Evolutionary conservation across 1,140 invertebrate species (phyloP).

Genomic region (Macrostomum lignano): DNA sequence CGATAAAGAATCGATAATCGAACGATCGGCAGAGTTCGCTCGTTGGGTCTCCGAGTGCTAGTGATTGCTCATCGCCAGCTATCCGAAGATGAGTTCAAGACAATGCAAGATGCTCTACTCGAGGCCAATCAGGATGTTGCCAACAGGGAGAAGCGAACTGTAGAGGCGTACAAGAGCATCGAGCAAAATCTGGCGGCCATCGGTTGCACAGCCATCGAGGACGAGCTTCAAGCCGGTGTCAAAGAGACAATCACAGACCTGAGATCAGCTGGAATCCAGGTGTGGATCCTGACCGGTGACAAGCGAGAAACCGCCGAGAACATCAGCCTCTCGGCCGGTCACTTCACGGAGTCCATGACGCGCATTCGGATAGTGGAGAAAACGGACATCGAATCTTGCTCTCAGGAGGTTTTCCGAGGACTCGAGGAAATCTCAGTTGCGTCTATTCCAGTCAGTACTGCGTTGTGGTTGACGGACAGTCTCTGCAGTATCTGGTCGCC

Average conservation of each 20-base stretch:
- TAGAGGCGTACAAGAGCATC: slow-evolving; percentile 28
- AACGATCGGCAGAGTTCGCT: slow-evolving; percentile 3
- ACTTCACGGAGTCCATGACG: slow-evolving; percentile 26
- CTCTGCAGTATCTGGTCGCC: background rate
- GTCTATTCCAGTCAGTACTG: slow-evolving; percentile 23
- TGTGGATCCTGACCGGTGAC: slow-evolving; percentile 28
- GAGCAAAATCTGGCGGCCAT: slow-evolving; percentile 38
- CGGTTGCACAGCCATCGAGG: slow-evolving; percentile 53
- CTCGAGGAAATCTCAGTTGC: background rate
- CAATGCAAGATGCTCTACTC: slow-evolving; percentile 15
- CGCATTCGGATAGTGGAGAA: background rate
- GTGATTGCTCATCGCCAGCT: slow-evolving; percentile 30
- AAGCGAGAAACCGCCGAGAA: slow-evolving; percentile 76
- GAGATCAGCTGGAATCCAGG: slow-evolving; percentile 38
- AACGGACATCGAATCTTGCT: background rate
- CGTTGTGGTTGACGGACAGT: slow-evolving; percentile 2
- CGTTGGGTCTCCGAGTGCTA: slow-evolving; percentile 33
- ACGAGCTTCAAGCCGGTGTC: slow-evolving; percentile 49
- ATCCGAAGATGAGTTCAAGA: slow-evolving; percentile 15
- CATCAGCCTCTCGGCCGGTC: slow-evolving; percentile 83
- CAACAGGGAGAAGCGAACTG: slow-evolving; percentile 21
- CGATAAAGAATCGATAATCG: slow-evolving; percentile 31
- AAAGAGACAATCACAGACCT: slow-evolving; percentile 42
- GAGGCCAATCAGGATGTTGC: slow-evolving; percentile 28
- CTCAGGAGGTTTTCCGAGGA: slow-evolving; percentile 11